Base-by-base conservation (phyloP, 2,888 invertebrate species). In the Ochlodes sylvanus region DNA sequence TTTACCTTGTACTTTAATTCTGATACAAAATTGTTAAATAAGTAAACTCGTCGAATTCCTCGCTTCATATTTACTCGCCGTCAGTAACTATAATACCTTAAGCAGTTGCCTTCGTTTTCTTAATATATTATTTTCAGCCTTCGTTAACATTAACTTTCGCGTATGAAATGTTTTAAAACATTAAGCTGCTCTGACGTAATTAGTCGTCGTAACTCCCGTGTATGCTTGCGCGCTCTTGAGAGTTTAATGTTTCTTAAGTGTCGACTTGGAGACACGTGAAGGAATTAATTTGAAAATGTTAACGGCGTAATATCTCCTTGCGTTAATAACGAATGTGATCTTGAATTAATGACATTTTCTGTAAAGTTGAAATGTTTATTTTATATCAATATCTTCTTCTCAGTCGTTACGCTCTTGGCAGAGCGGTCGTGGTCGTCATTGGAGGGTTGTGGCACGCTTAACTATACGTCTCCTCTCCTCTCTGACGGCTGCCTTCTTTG, bases 131-230 rank as follows among this genome's bases (percentile, higher is more conserved):
- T 81, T 84, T 84, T 80, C 83, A 80, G 71, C 75, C 75, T 77
- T 78, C 76, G 75, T 83, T 80, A 84, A 80, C 80, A 75, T 75
- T 82, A 87, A 83, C 81, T 84, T 82, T 80, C 75, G 68, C 85
- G 79, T 84, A 87, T 85, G 88, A 83, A 85, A 82, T 86, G 87
- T 88, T 88, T 88, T 87, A 85, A 87, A 87, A 88, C 81, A 86
- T 88, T 87, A 86, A 80, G 74, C 75, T 70, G 63, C 70, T 78
- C 76, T 89, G 87, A 88, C 86, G 79, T 80, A 88, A 89, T 89
- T 89, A 88, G 72, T 71, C 71, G 72, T 71, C 71, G 70, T 79
- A 83, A 84, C 80, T 86, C 81, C 80, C 83, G 82, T 84, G 86
- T 82, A 81, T 76, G 79, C 79, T 78, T 75, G 79, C 74, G 75